Base-by-base conservation (phyloP, 1,140 invertebrate genomes). In the Zaprionus kolodkinae region DNA sequence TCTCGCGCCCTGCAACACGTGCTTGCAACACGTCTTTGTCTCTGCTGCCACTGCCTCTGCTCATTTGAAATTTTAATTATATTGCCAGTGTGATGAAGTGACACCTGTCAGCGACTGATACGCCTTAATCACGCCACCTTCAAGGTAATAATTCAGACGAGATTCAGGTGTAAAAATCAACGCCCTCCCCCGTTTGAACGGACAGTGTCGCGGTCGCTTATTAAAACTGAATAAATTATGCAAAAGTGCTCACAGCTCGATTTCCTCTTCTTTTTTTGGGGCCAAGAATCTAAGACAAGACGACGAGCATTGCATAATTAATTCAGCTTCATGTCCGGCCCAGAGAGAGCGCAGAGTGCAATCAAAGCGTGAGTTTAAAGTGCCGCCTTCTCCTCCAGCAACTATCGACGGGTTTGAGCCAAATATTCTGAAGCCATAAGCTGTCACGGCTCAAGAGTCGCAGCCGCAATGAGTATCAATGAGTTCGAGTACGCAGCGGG, bases 181-280 rank as follows among this genome's bases (percentile, higher is more conserved):
- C 56, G 33, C 27, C 40, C 7, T 25, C 25, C 25, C 27, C n/a
- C n/a, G 30, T 36, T 38, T 10, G 30, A 27, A 52, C 6, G 15
- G 33, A 3, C 6, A n/a, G 25, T 15, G 6, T 30, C 60, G 63
- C 43, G 54, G 40, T 6, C 76, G 81, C 84, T 88, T 88, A 88
- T 88, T 88, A 88, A 88, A 88, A 88, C 76, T 88, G 84, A 88
- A 88, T 88, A 88, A 88, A 88, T 88, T 88, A 88, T 88, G 84
- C 78, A 88, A 88, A 89, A 81, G 76, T 79, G 70, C 50, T 72
- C 61, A 70, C 63, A 78, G 76, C 69, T 76, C 74, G 50, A 72
- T 57, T 40, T 76, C 59, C 66, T 61, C 59, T 67, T 4, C 1
- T 21, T 21, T 21, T 21, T 21, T n/a, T n/a, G n/a, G 21, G 35